Evolutionary conservation across 2,888 invertebrate genomes (phyloP).

Genomic region (Euzetes globulus): DNA sequence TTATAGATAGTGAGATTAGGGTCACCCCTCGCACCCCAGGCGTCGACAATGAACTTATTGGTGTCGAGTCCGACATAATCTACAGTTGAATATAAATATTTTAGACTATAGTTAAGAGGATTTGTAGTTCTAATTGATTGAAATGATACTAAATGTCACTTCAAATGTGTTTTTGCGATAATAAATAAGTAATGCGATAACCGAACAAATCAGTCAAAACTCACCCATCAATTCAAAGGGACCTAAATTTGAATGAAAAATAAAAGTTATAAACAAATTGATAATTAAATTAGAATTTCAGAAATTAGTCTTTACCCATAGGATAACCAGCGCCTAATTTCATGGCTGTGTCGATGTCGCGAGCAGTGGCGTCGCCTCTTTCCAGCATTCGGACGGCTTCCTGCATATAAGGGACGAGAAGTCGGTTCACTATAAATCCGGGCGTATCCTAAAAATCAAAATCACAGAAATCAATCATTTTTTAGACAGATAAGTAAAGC

Average conservation of each 20-base stretch:
- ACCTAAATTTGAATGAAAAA: conserved; percentile 45
- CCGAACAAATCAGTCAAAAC: background rate
- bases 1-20: conserved; percentile 29
- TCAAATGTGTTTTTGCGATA: background rate
- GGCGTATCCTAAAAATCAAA: conserved; percentile 60
- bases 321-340: conserved; percentile 80
- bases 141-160: background rate
- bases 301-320: conserved; percentile 55
- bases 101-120: background rate
- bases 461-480: background rate
- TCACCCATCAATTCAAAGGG: conserved; percentile 63
- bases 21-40: conserved; percentile 34
- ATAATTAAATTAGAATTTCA: background rate
- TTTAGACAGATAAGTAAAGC: background rate
- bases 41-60: conserved; percentile 64
- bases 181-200: background rate
- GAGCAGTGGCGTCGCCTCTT: conserved; percentile 62
- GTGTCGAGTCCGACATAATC: conserved; percentile 81
- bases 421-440: conserved; percentile 81
- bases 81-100: background rate
- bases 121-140: background rate
- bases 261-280: background rate
- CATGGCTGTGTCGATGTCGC: conserved; percentile 81
- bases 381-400: conserved; percentile 73
- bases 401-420: conserved; percentile 71